These are phyloP conservation scores for Monochamus saltuarius DNA, from an alignment of 1,140 invertebrate species.

Conservation along the genomic window DNA sequence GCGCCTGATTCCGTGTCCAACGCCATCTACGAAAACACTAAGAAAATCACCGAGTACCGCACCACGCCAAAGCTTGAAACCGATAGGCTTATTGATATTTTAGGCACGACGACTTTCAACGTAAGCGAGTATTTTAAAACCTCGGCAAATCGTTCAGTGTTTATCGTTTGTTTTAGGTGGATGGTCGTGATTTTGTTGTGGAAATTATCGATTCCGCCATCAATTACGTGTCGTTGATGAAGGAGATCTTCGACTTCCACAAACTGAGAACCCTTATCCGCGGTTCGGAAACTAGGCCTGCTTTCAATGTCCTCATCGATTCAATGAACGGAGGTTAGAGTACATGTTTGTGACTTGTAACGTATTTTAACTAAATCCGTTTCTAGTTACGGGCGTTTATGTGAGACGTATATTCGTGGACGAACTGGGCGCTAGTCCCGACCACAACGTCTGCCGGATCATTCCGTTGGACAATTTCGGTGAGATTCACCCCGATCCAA, in stretches of 20 bases:
- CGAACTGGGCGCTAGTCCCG: constrained; percentile 74
- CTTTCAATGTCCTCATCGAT: constrained; percentile 88
- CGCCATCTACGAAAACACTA: constrained; percentile 83
- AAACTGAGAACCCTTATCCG: constrained; percentile 75
- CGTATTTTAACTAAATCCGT: neutral
- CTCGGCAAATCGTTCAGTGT: neutral
- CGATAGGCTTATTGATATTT: constrained; percentile 53
- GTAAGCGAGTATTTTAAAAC: constrained; percentile 21
- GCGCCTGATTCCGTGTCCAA: constrained; percentile 91
- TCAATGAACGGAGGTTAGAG: constrained; percentile 88
- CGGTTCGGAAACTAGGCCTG: constrained; percentile 63
- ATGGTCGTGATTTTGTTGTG: constrained; percentile 76
- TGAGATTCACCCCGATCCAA: constrained; percentile 97
- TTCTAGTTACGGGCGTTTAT: constrained; percentile 94
- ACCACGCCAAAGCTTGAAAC: constrained; percentile 75
- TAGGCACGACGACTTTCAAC: constrained; percentile 32
- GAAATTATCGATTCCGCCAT: constrained; percentile 90
- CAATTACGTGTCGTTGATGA: constrained; percentile 92
- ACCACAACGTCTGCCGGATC: constrained; percentile 69
- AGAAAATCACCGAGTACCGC: constrained; percentile 76
- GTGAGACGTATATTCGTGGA: constrained; percentile 85
- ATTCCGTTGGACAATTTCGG: constrained; percentile 92
- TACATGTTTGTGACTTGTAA: neutral
- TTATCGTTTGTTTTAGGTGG: constrained; percentile 57
- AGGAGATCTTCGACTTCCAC: constrained; percentile 95